These are phyloP conservation scores for Oxyteleia sp. DNA, from an alignment of 2,888 invertebrate species.

Conservation along the genomic window DNA sequence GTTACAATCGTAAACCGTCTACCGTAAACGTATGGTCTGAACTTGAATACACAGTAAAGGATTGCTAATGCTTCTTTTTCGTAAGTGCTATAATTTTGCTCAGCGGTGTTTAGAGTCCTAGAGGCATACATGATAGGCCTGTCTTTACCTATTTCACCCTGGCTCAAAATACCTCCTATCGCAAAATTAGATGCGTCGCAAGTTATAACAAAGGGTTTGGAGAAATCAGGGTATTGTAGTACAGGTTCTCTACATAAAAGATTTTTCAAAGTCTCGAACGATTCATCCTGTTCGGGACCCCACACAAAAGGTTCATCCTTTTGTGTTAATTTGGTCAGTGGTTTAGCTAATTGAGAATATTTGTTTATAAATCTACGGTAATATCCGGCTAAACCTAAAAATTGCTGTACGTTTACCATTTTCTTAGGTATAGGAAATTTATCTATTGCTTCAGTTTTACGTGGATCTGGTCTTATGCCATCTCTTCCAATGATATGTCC, in stretches of 20 bases:
- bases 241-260: neutral
- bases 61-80: conserved; percentile 1
- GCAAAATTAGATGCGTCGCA: neutral
- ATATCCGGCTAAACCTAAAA: neutral
- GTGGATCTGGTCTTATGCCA: neutral
- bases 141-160: conserved; percentile 2
- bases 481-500: conserved; percentile 40
- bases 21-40: neutral
- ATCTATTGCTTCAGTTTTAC: neutral
- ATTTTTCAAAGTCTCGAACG: neutral
- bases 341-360: neutral
- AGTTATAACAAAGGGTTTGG: neutral
- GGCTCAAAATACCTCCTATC: neutral
- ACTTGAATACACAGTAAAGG: neutral
- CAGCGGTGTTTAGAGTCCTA: neutral
- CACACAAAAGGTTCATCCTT: neutral
- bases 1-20: neutral
- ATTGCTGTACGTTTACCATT: neutral
- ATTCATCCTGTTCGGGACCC: neutral
- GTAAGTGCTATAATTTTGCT: neutral
- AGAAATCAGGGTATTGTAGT: conserved; percentile 66
- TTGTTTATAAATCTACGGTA: neutral
- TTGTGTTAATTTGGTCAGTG: neutral
- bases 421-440: neutral
- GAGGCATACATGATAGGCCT: neutral